A percentile compares a stretch with the other conserved stretches of the same genome.
These are phyloP conservation scores for Conchocele bisecta DNA, from an alignment of 2,888 invertebrate genomes.

Conservation along the genomic window DNA sequence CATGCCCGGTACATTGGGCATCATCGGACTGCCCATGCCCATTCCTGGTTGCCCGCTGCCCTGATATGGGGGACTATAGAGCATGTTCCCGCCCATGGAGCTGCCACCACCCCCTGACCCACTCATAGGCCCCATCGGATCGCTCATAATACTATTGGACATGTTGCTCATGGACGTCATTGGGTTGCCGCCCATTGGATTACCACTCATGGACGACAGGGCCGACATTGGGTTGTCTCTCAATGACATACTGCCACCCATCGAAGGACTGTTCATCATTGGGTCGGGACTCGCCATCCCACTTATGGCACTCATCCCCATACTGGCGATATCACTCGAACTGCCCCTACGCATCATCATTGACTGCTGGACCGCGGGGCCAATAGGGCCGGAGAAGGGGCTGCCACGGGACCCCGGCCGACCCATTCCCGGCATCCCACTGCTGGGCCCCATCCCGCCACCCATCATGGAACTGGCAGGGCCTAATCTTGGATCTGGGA, in stretches of 20 bases:
- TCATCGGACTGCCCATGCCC: constrained; percentile 59
- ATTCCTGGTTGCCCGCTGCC: constrained; percentile 40
- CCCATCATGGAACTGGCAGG: constrained; percentile 50
- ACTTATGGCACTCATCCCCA: constrained; percentile 44
- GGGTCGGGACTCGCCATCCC: constrained; percentile 62
- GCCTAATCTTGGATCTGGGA: constrained; percentile 4
- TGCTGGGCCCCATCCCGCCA: constrained; percentile 56
- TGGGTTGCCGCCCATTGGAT: constrained; percentile 43
- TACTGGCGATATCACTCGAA: constrained; percentile 25
- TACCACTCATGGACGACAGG: constrained; percentile 56
- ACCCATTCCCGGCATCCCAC: constrained; percentile 43
- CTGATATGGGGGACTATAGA: constrained; percentile 57
- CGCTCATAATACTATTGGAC: constrained; percentile 66
- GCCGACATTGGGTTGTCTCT: constrained; percentile 55
- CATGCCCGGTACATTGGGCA: constrained; percentile 61
- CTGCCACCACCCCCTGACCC: constrained; percentile 32
- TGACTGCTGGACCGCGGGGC: constrained; percentile 57
- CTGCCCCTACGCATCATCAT: constrained; percentile 59
- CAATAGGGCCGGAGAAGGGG: constrained; percentile 55
- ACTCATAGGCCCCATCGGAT: constrained; percentile 59
- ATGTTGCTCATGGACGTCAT: constrained; percentile 68
- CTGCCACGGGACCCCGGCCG: constrained; percentile 60
- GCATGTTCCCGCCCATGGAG: constrained; percentile 56
- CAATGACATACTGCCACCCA: constrained; percentile 26
- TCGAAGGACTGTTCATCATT: constrained; percentile 40